Evolutionary conservation across 2,113 vertebrate species (phyloP).

Genomic region (Microtus richardsoni): DNA sequence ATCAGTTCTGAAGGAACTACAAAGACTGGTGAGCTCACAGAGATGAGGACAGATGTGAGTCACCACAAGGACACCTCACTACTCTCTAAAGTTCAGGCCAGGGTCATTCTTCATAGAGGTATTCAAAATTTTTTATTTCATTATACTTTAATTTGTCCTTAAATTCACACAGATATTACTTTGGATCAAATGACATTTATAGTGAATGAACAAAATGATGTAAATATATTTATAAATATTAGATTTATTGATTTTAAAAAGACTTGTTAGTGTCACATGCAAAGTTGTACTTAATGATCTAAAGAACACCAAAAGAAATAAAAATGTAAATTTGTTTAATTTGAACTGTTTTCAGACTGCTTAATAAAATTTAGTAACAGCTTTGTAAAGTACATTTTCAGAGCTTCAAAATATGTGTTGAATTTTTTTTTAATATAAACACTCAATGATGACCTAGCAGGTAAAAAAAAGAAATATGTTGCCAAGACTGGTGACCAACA

Average conservation of each 20-base stretch:
- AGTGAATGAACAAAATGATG: neutral
- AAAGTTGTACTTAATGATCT: neutral
- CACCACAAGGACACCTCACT: neutral
- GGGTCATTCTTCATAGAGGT: neutral
- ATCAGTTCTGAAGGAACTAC: neutral
- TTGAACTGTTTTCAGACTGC: neutral
- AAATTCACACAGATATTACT: neutral
- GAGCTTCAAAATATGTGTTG: neutral
- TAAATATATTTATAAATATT: neutral
- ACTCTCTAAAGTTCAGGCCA: neutral
- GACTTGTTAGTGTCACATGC: neutral
- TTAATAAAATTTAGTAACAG: neutral
- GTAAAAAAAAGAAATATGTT: too few species aligned
- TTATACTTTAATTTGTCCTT: neutral
- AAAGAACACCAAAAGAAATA: neutral
- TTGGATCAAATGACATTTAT: neutral
- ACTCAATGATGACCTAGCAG: neutral
- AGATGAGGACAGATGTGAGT: neutral
- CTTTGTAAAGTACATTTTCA: neutral
- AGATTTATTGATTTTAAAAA: neutral
- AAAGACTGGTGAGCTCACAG: neutral
- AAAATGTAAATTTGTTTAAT: neutral
- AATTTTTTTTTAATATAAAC: neutral
- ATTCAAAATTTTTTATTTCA: neutral
- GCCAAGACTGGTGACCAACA: neutral